Conservation (phyloP, 1,140 invertebrate species). For the Idris sp. region DNA sequence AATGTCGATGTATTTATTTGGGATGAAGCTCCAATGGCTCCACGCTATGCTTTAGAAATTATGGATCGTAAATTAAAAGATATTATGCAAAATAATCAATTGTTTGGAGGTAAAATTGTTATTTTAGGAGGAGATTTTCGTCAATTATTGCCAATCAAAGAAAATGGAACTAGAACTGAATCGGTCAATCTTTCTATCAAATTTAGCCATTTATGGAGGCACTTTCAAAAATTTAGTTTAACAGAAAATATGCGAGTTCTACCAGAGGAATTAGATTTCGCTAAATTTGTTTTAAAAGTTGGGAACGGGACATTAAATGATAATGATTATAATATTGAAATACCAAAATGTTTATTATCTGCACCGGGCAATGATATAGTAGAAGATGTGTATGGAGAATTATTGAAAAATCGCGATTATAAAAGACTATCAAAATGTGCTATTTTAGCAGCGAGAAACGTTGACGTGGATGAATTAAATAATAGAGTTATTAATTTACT, state of each 20-base stretch:
- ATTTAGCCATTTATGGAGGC: no score
- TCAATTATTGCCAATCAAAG: no score
- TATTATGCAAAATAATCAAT: conserved; percentile 22
- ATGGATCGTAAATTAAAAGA: conserved; percentile 40
- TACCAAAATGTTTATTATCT: neutral
- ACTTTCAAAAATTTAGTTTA: no score
- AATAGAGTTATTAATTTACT: conserved; percentile 35
- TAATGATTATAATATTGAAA: neutral
- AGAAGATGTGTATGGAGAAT: neutral
- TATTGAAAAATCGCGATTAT: neutral
- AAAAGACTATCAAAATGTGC: neutral
- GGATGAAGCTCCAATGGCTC: no score
- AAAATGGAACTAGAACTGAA: no score
- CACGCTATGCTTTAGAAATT: conserved; percentile 16
- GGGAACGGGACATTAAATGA: conserved; percentile 11
- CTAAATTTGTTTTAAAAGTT: conserved; percentile 2
- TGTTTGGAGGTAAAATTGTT: no score
- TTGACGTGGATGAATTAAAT: conserved; percentile 57
- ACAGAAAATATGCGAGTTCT: neutral
- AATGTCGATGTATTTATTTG: no score
- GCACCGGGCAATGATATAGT: neutral
- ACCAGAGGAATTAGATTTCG: conserved; percentile 4
- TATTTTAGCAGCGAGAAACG: neutral
- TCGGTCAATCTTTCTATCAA: no score
- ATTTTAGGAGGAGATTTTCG: no score